Base-by-base conservation (phyloP, 1,140 invertebrate species). In the Anoplophora glabripennis region DNA sequence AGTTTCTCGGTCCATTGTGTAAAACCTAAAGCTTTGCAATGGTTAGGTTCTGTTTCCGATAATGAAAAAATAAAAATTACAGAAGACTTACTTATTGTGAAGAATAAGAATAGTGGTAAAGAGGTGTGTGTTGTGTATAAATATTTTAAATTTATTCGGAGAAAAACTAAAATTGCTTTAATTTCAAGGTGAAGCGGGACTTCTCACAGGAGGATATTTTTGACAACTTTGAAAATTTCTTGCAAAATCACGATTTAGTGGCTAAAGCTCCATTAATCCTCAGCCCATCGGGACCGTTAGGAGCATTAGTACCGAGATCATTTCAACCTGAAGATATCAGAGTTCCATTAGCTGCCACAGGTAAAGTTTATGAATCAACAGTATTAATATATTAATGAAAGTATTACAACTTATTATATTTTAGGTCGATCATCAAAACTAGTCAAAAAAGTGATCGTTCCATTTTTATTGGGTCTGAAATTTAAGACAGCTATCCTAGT, bases 401-500 rank as follows among this genome's bases (percentile, higher is more conserved):
- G 5, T 46, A 14, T 18, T 21, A 49, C 11, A 56, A 63, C 21
- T 49, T 41, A 35, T 42, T 49, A 11, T 61, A 46, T 68, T 68
- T 28, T 41, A 70, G 70, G 72, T 17, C 58, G 71, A 33, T 72
- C 71, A n/a, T 62, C 75, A 82, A 89, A 67, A 86, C 86, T 91
- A 75, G 86, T 92, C 17, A 90, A 89, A 75, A 91, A 90, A 76
- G 86, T 91, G 18, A 81, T 92, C 69, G 83, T 92, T 55, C 90
- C 90, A 14, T 92, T 92, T 81, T 79, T 92, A 21, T 77, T 92
- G 57, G 90, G 89, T 63, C 77, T 92, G 53, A 92, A 92, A 75
- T 89, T 92, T 78, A 92, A 92, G 76, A 86, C 89, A 34, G 89
- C 89, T 1, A 87, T 90, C 11, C 73, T 92, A 65, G 87, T 90